These are phyloP conservation scores for Lepidocyrtinus sp. DNA, from an alignment of 2,888 invertebrate species.

Conservation along the genomic window DNA sequence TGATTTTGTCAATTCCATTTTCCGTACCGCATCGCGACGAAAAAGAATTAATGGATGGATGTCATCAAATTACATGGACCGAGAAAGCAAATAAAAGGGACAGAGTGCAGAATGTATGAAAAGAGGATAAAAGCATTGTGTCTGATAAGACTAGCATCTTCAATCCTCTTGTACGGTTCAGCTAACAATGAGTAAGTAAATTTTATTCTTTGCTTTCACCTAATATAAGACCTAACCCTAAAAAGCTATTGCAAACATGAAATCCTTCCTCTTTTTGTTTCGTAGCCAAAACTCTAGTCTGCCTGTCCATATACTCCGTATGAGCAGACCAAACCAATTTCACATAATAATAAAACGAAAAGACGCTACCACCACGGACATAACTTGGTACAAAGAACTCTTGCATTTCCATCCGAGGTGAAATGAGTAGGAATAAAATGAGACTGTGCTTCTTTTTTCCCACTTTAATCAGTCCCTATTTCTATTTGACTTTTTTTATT, in stretches of 20 bases:
- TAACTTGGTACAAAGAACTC: neutral
- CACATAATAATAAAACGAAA: conserved; percentile 21
- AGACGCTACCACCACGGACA: conserved; percentile 8
- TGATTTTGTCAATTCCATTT: conserved; percentile 50
- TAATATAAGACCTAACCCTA: neutral
- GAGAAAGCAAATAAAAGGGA: neutral
- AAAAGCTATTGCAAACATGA: neutral
- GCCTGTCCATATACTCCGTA: neutral
- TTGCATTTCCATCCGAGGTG: too few species aligned
- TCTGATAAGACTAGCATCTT: too few species aligned
- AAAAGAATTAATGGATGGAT: conserved; percentile 34
- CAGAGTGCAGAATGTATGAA: neutral
- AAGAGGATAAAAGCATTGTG: conserved; percentile 1
- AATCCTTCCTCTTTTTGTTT: neutral
- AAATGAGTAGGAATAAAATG: conserved; percentile 11
- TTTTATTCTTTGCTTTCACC: conserved; percentile 1
- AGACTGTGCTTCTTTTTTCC: conserved; percentile 25
- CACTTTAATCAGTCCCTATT: conserved; percentile 44
- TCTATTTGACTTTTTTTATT: conserved; percentile 48
- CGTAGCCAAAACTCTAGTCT: conserved; percentile 32
- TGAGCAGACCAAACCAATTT: neutral
- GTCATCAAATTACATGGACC: conserved; percentile 41
- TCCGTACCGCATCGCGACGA: conserved; percentile 20
- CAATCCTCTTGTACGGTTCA: neutral
- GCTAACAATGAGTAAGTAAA: neutral